Evolutionary conservation across 1,140 invertebrate genomes (phyloP).

Genomic region (Aphaenogaster floridana): DNA sequence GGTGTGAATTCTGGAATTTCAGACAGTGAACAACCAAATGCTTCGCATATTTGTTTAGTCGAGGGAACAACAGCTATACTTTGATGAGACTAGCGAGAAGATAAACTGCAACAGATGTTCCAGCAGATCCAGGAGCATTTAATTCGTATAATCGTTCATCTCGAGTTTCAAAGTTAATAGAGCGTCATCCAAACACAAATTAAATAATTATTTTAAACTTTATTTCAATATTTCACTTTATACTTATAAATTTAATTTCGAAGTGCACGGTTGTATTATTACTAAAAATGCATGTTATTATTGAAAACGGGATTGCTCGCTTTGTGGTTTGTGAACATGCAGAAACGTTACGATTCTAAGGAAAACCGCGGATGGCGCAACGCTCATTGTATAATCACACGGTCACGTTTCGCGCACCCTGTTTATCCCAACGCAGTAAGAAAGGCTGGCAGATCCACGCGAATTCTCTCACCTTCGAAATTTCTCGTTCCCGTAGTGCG

Average conservation of each 20-base stretch:
- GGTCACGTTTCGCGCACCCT: constrained; percentile 3
- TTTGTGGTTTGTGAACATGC: background rate
- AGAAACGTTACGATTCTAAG: constrained; percentile 19
- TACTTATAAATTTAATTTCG: background rate
- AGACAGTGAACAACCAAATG: background rate
- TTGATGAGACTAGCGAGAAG: background rate
- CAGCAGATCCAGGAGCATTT: background rate
- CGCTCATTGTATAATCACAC: constrained; percentile 54
- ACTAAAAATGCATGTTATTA: background rate
- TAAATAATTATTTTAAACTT: constrained; percentile 6
- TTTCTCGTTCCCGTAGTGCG: constrained; percentile 19
- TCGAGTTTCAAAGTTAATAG: background rate
- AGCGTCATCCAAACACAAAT: background rate
- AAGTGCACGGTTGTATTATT: background rate
- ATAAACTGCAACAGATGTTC: constrained; percentile 41
- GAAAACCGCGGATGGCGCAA: constrained; percentile 44
- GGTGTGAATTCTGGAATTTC: background rate
- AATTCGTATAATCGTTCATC: background rate
- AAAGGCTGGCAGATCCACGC: background rate
- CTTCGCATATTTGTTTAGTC: background rate
- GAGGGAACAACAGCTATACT: background rate
- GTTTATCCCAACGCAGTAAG: constrained; percentile 25
- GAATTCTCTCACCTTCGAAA: constrained; percentile 60
- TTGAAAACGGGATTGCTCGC: background rate
- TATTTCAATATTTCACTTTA: background rate